phyloP scores from a whole-genome alignment of 2,888 invertebrate species.

The Leptinotarsa tumamoca region DNA sequence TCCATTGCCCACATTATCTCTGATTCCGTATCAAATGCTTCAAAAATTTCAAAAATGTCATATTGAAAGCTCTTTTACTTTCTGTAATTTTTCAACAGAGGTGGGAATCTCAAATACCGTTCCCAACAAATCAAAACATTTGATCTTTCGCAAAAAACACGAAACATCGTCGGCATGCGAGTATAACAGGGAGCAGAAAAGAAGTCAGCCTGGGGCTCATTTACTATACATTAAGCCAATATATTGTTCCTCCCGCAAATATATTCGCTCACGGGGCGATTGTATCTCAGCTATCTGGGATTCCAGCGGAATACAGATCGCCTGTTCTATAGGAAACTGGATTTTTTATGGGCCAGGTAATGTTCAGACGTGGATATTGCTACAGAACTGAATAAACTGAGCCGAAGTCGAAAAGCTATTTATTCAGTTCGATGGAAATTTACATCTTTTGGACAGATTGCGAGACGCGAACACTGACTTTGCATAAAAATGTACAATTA shows the following conservation, averaged over 20 bases:
- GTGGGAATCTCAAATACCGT: neutral
- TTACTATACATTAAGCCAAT: constrained; percentile 61
- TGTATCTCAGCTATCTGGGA: constrained; percentile 62
- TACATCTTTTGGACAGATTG: constrained; percentile 46
- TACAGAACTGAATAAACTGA: constrained; percentile 46
- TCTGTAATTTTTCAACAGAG: no score
- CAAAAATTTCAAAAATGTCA: no score
- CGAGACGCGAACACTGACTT: constrained; percentile 28
- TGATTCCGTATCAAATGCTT: no score
- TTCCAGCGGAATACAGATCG: constrained; percentile 62
- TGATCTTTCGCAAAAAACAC: constrained; percentile 17
- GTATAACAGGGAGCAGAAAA: constrained; percentile 42
- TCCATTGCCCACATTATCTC: no score
- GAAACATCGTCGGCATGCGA: constrained; percentile 27
- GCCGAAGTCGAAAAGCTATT: constrained; percentile 35
- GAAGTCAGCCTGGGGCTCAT: constrained; percentile 55
- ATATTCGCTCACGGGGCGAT: constrained; percentile 61
- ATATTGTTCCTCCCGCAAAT: constrained; percentile 62
- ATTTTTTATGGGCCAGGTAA: constrained; percentile 64
- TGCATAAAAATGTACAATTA: constrained; percentile 44
- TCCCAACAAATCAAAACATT: neutral
- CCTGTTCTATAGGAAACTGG: constrained; percentile 59
- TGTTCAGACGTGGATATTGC: constrained; percentile 64
- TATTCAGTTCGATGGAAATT: constrained; percentile 44
- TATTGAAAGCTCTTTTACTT: no score